Evolutionary conservation across 2,888 invertebrate species (phyloP).

Genomic region (Drosophila sordidapex): DNA sequence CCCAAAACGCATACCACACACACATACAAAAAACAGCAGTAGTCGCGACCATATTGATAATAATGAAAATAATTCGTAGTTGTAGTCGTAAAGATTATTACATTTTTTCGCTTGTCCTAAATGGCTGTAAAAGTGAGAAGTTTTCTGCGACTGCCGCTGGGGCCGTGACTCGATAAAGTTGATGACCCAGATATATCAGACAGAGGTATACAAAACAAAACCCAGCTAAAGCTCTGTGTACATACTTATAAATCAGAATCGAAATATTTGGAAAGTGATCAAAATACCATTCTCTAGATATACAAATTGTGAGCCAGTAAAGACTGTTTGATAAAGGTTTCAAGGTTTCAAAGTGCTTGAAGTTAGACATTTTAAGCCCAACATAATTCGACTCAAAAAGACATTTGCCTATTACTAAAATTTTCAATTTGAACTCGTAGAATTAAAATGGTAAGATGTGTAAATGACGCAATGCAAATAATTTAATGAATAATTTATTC

Average conservation of each 20-base stretch:
- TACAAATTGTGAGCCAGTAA: background rate
- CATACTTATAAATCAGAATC: conserved; percentile 2
- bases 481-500: conserved; percentile 1
- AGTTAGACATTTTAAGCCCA: background rate
- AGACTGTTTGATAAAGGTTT: background rate
- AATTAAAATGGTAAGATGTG: background rate
- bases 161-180: conserved; percentile 54
- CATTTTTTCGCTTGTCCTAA: conserved; percentile 55
- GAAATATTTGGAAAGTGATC: background rate
- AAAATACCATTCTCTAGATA: background rate
- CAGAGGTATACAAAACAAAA: conserved; percentile 8
- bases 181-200: conserved; percentile 61
- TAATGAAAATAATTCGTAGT: conserved; percentile 77
- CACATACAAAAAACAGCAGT: conserved; percentile 19
- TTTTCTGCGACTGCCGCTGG: conserved; percentile 18
- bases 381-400: background rate
- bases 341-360: background rate
- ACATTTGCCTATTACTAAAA: background rate
- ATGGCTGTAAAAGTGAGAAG: conserved; percentile 41
- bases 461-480: background rate
- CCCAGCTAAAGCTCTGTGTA: background rate
- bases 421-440: background rate
- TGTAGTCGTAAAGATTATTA: conserved; percentile 70
- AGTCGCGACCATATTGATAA: conserved; percentile 59
- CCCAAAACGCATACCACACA: conserved; percentile 28